Percentiles rank a stretch among this genome's conserved stretches.
Conservation (phyloP, 2,113 vertebrate genomes). For the Penelope pileata region DNA sequence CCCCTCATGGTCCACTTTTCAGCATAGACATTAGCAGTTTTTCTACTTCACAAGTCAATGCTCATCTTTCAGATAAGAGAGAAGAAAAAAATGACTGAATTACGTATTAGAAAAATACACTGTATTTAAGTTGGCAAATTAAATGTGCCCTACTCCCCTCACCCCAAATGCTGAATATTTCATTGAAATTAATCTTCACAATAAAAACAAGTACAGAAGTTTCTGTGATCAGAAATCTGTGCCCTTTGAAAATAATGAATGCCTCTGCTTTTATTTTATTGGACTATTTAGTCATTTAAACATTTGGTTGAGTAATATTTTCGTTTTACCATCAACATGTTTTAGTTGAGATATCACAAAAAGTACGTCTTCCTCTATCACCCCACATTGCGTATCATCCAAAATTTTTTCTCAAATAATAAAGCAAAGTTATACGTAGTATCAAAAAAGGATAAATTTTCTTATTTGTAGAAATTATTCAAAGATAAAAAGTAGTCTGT, state of each 20-base stretch:
- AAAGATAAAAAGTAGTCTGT: not conserved
- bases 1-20: not conserved
- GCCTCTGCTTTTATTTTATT: not conserved
- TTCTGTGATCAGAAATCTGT: not conserved
- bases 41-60: not conserved
- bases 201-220: not conserved
- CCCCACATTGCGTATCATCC: not conserved
- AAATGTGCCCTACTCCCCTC: not conserved
- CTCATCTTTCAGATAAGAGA: not conserved
- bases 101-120: not conserved
- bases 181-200: not conserved
- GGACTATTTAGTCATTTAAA: not conserved
- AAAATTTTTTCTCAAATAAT: not conserved
- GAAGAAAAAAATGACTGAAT: not conserved
- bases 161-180: not conserved
- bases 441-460: not conserved
- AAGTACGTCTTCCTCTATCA: not conserved
- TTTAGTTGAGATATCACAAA: conserved; percentile 11
- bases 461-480: not conserved
- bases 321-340: not conserved
- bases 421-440: not conserved
- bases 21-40: not conserved
- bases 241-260: not conserved
- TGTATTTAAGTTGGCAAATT: not conserved
- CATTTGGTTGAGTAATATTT: not conserved